These are phyloP conservation scores for Mongoloraphidia duomilia DNA, from an alignment of 2,888 invertebrate species.

Conservation along the genomic window DNA sequence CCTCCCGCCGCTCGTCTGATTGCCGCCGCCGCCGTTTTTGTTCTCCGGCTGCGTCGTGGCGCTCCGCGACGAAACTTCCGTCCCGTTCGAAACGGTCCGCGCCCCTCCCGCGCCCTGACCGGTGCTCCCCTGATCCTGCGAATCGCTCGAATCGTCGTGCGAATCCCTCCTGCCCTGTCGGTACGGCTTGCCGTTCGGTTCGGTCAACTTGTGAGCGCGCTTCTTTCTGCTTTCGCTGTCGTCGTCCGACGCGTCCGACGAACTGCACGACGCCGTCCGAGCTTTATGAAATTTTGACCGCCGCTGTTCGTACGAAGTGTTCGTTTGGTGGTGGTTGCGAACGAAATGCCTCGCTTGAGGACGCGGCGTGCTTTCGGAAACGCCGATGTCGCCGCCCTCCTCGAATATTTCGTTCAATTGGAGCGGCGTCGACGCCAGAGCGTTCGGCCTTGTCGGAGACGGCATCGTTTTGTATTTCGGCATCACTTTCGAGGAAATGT, in stretches of 20 bases:
- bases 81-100: constrained; percentile 11
- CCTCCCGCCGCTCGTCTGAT: constrained; percentile 22
- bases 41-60: constrained; percentile 14
- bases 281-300: constrained; percentile 56
- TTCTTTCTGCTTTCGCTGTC: constrained; percentile 74
- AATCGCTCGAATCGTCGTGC: constrained; percentile 75
- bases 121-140: constrained; percentile 52
- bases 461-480: constrained; percentile 44
- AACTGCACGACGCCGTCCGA: constrained; percentile 79
- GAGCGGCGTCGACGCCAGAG: constrained; percentile 31
- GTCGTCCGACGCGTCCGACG: constrained; percentile 84
- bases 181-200: constrained; percentile 45
- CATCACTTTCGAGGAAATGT: constrained; percentile 22
- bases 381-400: constrained; percentile 34
- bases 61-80: constrained; percentile 15
- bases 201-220: constrained; percentile 54
- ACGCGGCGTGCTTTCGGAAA: constrained; percentile 18
- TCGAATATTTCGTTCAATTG: constrained; percentile 53
- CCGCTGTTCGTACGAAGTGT: constrained; percentile 36
- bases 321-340: constrained; percentile 21
- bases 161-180: constrained; percentile 52
- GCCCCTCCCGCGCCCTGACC: constrained; percentile 28
- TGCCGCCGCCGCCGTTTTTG: constrained; percentile 18
- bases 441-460: constrained; percentile 33
- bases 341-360: constrained; percentile 23